These are phyloP conservation scores for Eleutherodactylus coqui DNA, from an alignment of 2,797 vertebrate genomes.

Conservation along the genomic window DNA sequence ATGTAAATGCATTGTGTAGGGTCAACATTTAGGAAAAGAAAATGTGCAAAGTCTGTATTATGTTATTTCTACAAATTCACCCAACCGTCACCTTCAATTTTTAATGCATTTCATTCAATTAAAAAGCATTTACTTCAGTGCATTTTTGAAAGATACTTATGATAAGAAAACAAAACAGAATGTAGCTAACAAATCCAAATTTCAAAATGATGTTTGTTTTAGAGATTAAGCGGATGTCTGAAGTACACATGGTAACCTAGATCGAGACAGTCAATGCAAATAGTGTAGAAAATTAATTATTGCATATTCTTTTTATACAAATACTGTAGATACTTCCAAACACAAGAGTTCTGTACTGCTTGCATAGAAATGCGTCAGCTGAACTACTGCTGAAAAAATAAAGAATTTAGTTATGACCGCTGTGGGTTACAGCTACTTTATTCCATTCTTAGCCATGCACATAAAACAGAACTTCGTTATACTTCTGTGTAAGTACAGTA, in stretches of 20 bases:
- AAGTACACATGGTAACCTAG: background rate
- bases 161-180: background rate
- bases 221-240: constrained; percentile 2
- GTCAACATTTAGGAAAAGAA: background rate
- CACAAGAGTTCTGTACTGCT: constrained; percentile 19
- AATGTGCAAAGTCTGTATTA: background rate
- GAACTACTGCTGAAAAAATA: constrained; percentile 19
- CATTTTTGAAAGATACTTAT: constrained; percentile 6
- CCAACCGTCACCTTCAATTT: too few relatives aligned
- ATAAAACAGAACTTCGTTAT: constrained; percentile 41
- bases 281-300: constrained; percentile 3
- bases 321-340: constrained; percentile 48
- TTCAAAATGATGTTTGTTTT: constrained; percentile 22
- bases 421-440: constrained; percentile 39
- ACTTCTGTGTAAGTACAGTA: constrained; percentile 1
- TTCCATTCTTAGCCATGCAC: constrained; percentile 8
- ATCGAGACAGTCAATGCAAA: background rate
- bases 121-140: background rate
- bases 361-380: background rate
- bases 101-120: background rate
- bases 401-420: constrained; percentile 54
- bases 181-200: background rate
- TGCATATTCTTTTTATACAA: constrained; percentile 42
- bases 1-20: background rate
- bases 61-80: background rate